Percentiles rank a stretch among this genome's conserved stretches.
Conservation (phyloP, 2,113 vertebrate genomes). For the Marcusenius ussheri region DNA sequence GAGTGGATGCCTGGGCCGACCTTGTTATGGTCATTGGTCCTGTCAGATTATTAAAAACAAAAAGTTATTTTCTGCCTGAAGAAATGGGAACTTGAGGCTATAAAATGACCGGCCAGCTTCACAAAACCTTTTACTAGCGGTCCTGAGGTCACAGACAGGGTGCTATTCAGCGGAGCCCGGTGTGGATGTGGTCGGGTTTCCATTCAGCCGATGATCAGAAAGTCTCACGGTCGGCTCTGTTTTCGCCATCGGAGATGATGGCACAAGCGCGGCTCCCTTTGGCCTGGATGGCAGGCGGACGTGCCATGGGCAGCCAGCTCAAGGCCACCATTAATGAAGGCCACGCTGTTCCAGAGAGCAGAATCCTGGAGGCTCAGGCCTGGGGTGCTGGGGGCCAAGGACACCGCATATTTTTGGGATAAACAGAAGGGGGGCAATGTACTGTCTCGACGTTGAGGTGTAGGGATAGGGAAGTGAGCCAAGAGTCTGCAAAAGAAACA, state of each 20-base stretch:
- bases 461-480: conserved; percentile 21
- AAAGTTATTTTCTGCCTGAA: background rate
- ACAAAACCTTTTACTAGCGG: background rate
- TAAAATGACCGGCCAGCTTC: background rate
- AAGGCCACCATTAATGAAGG: background rate
- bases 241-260: conserved; percentile 28
- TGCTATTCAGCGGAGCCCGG: background rate
- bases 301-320: background rate
- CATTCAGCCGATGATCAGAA: background rate
- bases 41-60: background rate
- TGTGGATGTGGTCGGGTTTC: background rate
- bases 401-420: conserved; percentile 36
- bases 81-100: background rate
- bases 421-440: conserved; percentile 28
- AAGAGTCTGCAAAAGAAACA: conserved; percentile 37
- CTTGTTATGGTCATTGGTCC: background rate
- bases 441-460: background rate
- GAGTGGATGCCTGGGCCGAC: background rate
- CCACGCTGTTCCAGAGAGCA: background rate
- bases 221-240: background rate
- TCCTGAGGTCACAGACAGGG: background rate
- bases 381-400: conserved; percentile 26
- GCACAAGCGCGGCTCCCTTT: conserved; percentile 13
- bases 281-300: background rate
- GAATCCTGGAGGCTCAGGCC: background rate